A percentile compares a stretch with the other conserved stretches of the same genome.
Evolutionary conservation across 2,797 vertebrate genomes (phyloP).

Genomic region (Melanotaenia trifasciata): DNA sequence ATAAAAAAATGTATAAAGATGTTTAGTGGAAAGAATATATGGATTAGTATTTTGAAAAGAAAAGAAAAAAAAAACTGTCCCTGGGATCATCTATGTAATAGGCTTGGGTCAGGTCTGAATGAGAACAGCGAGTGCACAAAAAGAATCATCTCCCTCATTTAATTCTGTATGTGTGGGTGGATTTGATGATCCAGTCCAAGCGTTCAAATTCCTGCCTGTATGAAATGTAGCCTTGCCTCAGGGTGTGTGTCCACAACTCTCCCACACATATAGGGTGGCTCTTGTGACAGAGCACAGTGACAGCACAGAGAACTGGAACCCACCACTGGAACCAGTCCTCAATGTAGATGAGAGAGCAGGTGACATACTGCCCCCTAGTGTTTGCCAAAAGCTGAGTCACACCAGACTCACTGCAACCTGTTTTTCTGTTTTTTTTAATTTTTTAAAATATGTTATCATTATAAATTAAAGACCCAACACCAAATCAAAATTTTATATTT

Average conservation of each 20-base stretch:
- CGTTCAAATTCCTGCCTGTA: conserved; percentile 49
- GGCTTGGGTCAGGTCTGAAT: conserved; percentile 31
- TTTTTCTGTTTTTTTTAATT: not conserved
- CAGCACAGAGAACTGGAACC: conserved; percentile 35
- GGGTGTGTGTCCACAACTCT: conserved; percentile 48
- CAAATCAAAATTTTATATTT: not conserved
- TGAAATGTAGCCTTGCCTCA: conserved; percentile 52
- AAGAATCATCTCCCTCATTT: conserved; percentile 59
- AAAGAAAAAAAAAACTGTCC: conserved; percentile 3
- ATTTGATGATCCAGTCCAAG: conserved; percentile 45
- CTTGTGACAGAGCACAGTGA: conserved; percentile 41
- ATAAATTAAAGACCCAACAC: not conserved
- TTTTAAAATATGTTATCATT: not conserved
- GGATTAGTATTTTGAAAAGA: not conserved
- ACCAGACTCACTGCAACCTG: conserved; percentile 14
- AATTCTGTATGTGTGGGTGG: conserved; percentile 56
- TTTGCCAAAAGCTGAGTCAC: conserved; percentile 26
- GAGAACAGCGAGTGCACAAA: conserved; percentile 34
- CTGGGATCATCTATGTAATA: conserved; percentile 2
- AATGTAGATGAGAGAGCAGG: conserved; percentile 36
- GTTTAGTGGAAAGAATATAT: conserved; percentile 9
- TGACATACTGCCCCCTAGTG: conserved; percentile 80
- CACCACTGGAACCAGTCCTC: conserved; percentile 39
- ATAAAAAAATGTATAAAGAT: conserved; percentile 3
- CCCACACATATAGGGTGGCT: conserved; percentile 45